A percentile compares a stretch with the other conserved stretches of the same genome.
phyloP scores from a whole-genome alignment of 2,113 vertebrate species.

The Microcebus jonahi region DNA sequence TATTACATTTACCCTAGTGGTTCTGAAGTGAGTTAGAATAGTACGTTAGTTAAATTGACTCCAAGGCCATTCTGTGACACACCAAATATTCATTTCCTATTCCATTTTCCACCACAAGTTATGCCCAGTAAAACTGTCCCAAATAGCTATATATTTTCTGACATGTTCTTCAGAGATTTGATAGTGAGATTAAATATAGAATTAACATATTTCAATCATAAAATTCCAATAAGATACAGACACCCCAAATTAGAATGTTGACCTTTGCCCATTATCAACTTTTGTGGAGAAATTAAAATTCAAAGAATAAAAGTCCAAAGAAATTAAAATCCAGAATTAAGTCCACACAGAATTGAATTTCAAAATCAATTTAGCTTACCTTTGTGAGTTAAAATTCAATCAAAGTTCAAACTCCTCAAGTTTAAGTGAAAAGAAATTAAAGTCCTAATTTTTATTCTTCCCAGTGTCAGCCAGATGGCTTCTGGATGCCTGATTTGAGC shows the following conservation, averaged over 20 bases:
- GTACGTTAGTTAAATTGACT: not conserved
- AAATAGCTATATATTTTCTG: not conserved
- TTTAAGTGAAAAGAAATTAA: slow-evolving; percentile 37
- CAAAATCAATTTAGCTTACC: slow-evolving; percentile 21
- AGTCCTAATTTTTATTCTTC: not conserved
- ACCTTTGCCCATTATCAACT: not conserved
- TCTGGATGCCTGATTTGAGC: slow-evolving; percentile 1
- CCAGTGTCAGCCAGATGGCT: not conserved
- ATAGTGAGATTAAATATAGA: not conserved
- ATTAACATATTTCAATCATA: slow-evolving; percentile 11
- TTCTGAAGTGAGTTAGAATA: slow-evolving; percentile 10
- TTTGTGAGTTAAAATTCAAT: slow-evolving; percentile 13
- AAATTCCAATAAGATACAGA: not conserved
- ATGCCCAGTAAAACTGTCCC: not conserved
- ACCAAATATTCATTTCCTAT: not conserved
- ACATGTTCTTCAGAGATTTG: not conserved
- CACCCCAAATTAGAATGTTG: not conserved
- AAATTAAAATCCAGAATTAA: slow-evolving; percentile 7
- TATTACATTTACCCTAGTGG: not conserved
- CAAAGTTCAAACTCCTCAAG: not conserved
- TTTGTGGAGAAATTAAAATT: slow-evolving; percentile 38
- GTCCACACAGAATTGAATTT: not conserved
- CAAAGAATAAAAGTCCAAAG: not conserved
- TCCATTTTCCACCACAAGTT: not conserved
- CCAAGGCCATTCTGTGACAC: not conserved